Base-by-base conservation (phyloP, 2,797 vertebrate genomes). In the Pseudomugil tenellus region DNA sequence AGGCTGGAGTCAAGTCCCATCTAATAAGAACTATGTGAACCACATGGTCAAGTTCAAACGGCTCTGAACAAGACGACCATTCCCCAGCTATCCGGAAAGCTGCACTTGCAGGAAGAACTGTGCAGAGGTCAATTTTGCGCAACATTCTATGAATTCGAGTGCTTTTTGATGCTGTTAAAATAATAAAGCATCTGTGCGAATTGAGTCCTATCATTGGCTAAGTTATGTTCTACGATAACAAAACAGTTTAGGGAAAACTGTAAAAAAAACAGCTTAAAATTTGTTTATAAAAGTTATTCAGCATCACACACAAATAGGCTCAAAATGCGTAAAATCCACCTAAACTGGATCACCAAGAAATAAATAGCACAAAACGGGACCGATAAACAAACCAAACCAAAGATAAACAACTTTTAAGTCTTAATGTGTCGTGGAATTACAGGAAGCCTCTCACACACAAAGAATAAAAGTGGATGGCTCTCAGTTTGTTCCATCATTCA, bases 21-120 rank as follows among this genome's bases (percentile, higher is more conserved):
- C 31, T 11, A 7, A n/a, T 23, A 34, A 39, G 23, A 34, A 23
- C 41, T 0, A 59, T 35, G 39, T 58, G 66, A 75, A 60, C 14
- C 19, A 46, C 66, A 53, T 35, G 51, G 72, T 76, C 67, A 77
- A 74, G 74, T 83, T 84, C 64, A 84, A 17, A 41, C 29, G 58
- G 58, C 68, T 55, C 8, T 29, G 39, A 46, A 37, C 39, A 32
- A 69, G 28, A 46, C 64, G 49, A 35, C 28, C 10, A 19, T 1
- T 17, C 2, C 51, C 39, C 43, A 6, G 58, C 1, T 29, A 74
- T 13, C 28, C 52, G 17, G 53, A 23, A 56, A 66, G 60, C 59
- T 66, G 54, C 58, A 46, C 70, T 39, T 46, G 54, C 32, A 31
- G 54, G 25, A 25, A 55, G 64, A 75, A 69, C 67, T 10, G 72